A percentile compares a stretch with the other conserved stretches of the same genome.
Evolutionary conservation across 2,797 vertebrate genomes (phyloP).

Genomic region (Sebastes umbrosus): DNA sequence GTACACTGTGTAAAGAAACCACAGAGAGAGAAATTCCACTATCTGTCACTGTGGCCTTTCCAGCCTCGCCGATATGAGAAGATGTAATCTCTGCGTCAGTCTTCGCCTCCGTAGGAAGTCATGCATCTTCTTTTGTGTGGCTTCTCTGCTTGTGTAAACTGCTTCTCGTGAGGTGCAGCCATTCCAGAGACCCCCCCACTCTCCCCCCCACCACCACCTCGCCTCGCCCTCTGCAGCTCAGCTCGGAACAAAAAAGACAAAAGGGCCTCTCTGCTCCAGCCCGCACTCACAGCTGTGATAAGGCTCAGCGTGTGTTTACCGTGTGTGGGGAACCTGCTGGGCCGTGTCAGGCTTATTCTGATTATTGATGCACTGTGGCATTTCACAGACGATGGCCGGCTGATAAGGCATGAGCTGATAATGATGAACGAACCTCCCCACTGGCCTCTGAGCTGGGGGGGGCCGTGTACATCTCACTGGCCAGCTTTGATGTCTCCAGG

Average conservation of each 20-base stretch:
- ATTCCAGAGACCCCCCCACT: slow-evolving; percentile 20
- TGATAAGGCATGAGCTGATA: slow-evolving; percentile 62
- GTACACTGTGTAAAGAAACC: slow-evolving; percentile 29
- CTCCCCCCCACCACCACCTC: not conserved
- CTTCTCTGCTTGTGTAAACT: slow-evolving; percentile 71
- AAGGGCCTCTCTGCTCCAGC: slow-evolving; percentile 56
- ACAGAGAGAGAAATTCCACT: slow-evolving; percentile 50
- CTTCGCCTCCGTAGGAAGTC: slow-evolving; percentile 50
- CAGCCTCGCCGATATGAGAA: slow-evolving; percentile 56
- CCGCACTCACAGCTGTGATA: slow-evolving; percentile 65
- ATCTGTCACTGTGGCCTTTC: slow-evolving; percentile 57
- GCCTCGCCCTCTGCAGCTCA: slow-evolving; percentile 35
- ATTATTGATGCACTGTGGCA: slow-evolving; percentile 67
- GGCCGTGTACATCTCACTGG: slow-evolving; percentile 19
- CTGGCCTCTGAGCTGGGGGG: slow-evolving; percentile 10
- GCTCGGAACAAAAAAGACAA: slow-evolving; percentile 67
- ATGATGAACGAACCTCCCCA: slow-evolving; percentile 20
- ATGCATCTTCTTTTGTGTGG: slow-evolving; percentile 71
- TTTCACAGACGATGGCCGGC: slow-evolving; percentile 61
- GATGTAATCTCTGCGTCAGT: slow-evolving; percentile 68
- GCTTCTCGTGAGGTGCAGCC: slow-evolving; percentile 52
- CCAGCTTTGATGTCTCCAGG: slow-evolving; percentile 8
- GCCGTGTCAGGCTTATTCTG: slow-evolving; percentile 58
- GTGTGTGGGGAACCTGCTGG: slow-evolving; percentile 53
- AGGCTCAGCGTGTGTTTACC: slow-evolving; percentile 66